Evolutionary conservation across 2,888 invertebrate species (phyloP), one percentile per base, ranked within the genome.

Genomic region (Drosophila formosana): DNA sequence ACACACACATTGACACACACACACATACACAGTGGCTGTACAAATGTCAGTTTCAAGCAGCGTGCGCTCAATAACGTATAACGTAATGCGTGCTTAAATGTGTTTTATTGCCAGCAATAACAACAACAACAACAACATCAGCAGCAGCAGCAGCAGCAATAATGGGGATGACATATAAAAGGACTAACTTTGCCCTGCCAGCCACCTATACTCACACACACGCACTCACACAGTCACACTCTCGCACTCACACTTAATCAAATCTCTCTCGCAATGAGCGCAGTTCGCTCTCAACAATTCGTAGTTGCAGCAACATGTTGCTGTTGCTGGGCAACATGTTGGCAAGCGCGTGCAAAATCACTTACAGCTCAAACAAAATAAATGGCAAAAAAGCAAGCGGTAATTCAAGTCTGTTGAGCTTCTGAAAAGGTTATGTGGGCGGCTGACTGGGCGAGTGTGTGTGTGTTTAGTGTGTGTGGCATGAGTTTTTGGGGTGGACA

Each of bases 1-100:
- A 26, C 28, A 50, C 18, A 47, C 53, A 32, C 68, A 45, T 18
- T 18, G 18, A 18, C 18, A 18, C 18, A 51, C 53, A 57, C 45
- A 52, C 50, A 34, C 52, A 49, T 52, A 60, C 64, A 23, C 41
- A 58, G 47, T 37, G 49, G 53, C 83, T 70, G 67, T 77, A 64
- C 56, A 80, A 84, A 87, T 82, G 86, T 80, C 82, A 87, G 82
- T 66, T 84, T 78, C 72, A 73, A 87, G 79, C 81, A 81, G 69
- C 77, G 69, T 66, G 76, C 85, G 78, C 85, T 85, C 78, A 78
- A 86, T 88, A 86, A 81, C 75, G 86, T 83, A 82, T 81, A 85
- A 78, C 78, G 86, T 88, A 86, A 87, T 89, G 78, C 82, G 89
- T 84, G 77, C 84, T 86, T 89, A 89, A 89, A 89, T 84, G 81